These are phyloP conservation scores for Tenebrio molitor DNA, from an alignment of 1,140 invertebrate species.

Conservation along the genomic window DNA sequence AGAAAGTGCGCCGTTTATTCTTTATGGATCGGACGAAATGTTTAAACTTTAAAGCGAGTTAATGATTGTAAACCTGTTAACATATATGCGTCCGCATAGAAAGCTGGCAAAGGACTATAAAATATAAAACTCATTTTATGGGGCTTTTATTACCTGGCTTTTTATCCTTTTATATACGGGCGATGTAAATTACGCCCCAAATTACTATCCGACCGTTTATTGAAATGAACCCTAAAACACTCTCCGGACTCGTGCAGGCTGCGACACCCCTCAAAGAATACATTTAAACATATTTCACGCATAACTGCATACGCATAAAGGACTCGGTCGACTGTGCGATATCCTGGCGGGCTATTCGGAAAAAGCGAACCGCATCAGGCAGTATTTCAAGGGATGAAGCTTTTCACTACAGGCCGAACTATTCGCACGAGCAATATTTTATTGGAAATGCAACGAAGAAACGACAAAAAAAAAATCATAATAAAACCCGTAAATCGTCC, in stretches of 20 bases:
- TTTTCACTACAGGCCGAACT: too few relatives aligned
- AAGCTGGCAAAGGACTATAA: conserved; percentile 35
- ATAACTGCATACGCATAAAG: conserved; percentile 47
- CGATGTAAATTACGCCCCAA: conserved; percentile 36
- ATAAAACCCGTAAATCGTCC: too few relatives aligned
- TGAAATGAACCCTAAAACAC: conserved; percentile 41
- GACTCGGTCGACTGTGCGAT: conserved; percentile 52
- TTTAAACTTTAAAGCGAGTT: conserved; percentile 23
- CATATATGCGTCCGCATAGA: conserved; percentile 1
- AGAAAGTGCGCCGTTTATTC: conserved; percentile 4
- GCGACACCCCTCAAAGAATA: conserved; percentile 48
- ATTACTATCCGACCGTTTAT: conserved; percentile 37
- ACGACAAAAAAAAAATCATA: too few relatives aligned
- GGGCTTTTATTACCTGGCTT: conserved; percentile 41
- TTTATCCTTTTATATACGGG: conserved; percentile 29
- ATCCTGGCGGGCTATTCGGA: conserved; percentile 36
- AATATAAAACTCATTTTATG: conserved; percentile 41
- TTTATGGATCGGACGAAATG: conserved; percentile 15
- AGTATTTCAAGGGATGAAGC: conserved; percentile 18
- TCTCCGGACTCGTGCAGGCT: background rate
- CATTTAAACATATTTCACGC: conserved; percentile 57
- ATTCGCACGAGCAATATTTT: too few relatives aligned
- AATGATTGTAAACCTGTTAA: conserved; percentile 46
- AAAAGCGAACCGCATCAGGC: conserved; percentile 7
- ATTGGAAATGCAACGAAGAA: too few relatives aligned